These are phyloP conservation scores for Graphium colonna DNA, from an alignment of 2,888 invertebrate species.

Conservation along the genomic window DNA sequence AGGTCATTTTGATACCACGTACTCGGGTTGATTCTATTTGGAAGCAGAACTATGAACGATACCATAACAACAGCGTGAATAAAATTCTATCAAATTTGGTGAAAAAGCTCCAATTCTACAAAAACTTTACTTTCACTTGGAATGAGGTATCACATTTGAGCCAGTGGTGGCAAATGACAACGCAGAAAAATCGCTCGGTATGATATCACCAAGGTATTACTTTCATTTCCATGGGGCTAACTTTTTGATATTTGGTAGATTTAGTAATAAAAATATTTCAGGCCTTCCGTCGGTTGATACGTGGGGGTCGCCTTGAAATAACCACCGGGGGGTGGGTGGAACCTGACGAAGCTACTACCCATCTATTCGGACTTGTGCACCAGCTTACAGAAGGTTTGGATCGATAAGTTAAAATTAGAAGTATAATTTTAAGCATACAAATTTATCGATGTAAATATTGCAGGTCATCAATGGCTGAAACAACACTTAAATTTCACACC, in stretches of 20 bases:
- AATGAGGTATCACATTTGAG: constrained; percentile 69
- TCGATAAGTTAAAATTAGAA: background rate
- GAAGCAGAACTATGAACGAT: constrained; percentile 54
- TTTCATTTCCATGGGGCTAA: background rate
- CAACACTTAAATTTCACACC: constrained; percentile 90
- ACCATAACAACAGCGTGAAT: constrained; percentile 52
- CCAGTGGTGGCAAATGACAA: constrained; percentile 59
- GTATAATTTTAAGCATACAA: background rate
- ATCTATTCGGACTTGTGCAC: constrained; percentile 92
- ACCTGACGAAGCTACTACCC: constrained; percentile 94
- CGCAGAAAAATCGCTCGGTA: constrained; percentile 55
- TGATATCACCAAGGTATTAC: constrained; percentile 26
- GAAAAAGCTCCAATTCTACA: constrained; percentile 65
- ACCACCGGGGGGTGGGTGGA: constrained; percentile 97
- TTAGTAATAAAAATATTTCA: constrained; percentile 35
- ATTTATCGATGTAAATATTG: constrained; percentile 36
- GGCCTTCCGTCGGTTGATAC: constrained; percentile 86
- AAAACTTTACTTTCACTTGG: constrained; percentile 63
- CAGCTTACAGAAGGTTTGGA: constrained; percentile 90
- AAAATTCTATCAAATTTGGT: constrained; percentile 59
- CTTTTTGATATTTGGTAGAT: background rate
- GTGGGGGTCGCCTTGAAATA: constrained; percentile 91
- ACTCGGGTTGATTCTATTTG: constrained; percentile 59
- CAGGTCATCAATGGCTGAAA: constrained; percentile 94
- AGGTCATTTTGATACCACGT: constrained; percentile 64